A percentile compares a stretch with the other conserved stretches of the same genome.
These are phyloP conservation scores for Drosophila mercatorum DNA, from an alignment of 2,888 invertebrate genomes.

Conservation along the genomic window DNA sequence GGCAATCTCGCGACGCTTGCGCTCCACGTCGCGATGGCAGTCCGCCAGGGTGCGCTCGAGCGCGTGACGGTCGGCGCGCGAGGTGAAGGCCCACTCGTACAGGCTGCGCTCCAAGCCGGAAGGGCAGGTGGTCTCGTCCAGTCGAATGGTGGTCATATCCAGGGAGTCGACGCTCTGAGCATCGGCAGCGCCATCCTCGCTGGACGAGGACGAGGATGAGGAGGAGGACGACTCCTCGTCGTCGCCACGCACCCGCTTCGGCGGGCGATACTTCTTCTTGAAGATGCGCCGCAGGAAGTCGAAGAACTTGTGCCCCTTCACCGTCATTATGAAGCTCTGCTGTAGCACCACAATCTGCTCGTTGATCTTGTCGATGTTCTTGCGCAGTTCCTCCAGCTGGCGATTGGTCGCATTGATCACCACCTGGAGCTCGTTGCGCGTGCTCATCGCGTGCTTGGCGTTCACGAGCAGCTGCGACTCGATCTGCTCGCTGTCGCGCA, in stretches of 20 bases:
- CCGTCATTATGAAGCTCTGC: slow-evolving; percentile 86
- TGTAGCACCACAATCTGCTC: slow-evolving; percentile 86
- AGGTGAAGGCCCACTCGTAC: slow-evolving; percentile 88
- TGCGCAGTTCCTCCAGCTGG: slow-evolving; percentile 77
- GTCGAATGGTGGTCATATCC: slow-evolving; percentile 88
- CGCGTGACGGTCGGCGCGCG: slow-evolving; percentile 86
- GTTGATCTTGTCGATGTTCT: slow-evolving; percentile 78
- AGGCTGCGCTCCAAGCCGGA: slow-evolving; percentile 88
- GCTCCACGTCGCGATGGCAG: slow-evolving; percentile 86
- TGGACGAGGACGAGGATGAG: slow-evolving; percentile 85
- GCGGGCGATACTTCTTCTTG: slow-evolving; percentile 92
- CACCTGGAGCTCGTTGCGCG: slow-evolving; percentile 85
- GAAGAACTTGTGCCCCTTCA: slow-evolving; percentile 90
- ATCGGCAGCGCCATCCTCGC: slow-evolving; percentile 86
- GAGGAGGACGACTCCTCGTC: slow-evolving; percentile 86
- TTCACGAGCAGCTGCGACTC: slow-evolving; percentile 88
- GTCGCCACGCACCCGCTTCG: slow-evolving; percentile 86
- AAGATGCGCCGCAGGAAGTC: slow-evolving; percentile 92
- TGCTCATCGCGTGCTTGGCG: slow-evolving; percentile 86
- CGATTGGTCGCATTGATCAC: slow-evolving; percentile 75
- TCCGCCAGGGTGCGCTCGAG: slow-evolving; percentile 88
- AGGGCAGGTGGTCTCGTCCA: slow-evolving; percentile 90
- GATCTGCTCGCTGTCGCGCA: slow-evolving; percentile 90
- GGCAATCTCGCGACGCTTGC: slow-evolving; percentile 87
- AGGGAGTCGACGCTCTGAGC: slow-evolving; percentile 87